These are phyloP conservation scores for Fistularia tabacaria DNA, from an alignment of 2,797 vertebrate genomes.

Conservation along the genomic window DNA sequence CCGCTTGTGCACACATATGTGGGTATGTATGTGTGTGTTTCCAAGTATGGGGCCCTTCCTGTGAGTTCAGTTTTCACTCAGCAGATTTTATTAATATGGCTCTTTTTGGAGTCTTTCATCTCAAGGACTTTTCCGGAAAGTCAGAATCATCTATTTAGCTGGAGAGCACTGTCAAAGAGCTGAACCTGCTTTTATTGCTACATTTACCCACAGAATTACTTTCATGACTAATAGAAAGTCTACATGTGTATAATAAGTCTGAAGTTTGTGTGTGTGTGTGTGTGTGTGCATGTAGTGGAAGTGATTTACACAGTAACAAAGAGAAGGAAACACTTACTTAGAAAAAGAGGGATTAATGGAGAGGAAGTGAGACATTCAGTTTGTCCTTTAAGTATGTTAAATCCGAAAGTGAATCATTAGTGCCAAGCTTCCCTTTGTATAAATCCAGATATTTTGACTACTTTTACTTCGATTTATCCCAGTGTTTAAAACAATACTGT, in stretches of 20 bases:
- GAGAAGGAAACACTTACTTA: conserved; percentile 42
- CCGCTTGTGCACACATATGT: conserved; percentile 11
- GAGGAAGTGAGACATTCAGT: conserved; percentile 35
- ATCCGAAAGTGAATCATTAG: conserved; percentile 48
- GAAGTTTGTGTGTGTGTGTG: conserved; percentile 19
- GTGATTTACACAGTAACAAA: conserved; percentile 46
- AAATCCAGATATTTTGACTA: conserved; percentile 28
- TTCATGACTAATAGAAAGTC: conserved; percentile 63
- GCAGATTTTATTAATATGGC: conserved; percentile 77
- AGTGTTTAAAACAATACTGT: conserved; percentile 28
- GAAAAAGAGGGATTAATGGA: conserved; percentile 44
- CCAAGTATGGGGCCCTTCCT: conserved; percentile 43
- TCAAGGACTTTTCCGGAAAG: conserved; percentile 64
- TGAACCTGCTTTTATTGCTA: conserved; percentile 62
- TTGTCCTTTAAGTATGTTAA: conserved; percentile 57
- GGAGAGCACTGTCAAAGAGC: conserved; percentile 45
- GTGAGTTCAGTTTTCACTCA: conserved; percentile 75
- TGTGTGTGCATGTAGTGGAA: conserved; percentile 21
- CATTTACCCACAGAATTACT: conserved; percentile 56
- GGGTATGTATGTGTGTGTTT: conserved; percentile 25
- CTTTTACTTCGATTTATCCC: conserved; percentile 16
- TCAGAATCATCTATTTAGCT: conserved; percentile 64
- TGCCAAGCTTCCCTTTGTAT: conserved; percentile 18
- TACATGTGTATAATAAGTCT: conserved; percentile 17
- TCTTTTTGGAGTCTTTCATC: conserved; percentile 76